Evolutionary conservation across 2,797 vertebrate species (phyloP).

Genomic region (Vespertilio murinus): DNA sequence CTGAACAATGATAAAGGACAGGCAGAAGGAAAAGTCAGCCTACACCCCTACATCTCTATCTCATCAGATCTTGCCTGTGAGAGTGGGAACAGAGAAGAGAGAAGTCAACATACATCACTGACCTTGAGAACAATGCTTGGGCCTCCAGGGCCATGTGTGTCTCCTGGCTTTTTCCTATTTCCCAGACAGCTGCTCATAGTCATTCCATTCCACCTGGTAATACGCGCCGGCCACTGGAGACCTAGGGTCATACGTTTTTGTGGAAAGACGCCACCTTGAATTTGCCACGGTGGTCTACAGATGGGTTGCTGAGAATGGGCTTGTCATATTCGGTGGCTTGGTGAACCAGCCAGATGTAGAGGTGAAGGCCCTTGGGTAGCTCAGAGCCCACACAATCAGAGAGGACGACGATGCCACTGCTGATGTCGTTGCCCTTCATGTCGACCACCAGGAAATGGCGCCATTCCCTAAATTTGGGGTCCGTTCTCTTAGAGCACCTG

Average conservation of each 20-base stretch:
- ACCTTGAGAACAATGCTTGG: background rate
- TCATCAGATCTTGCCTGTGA: background rate
- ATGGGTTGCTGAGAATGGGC: constrained; percentile 89
- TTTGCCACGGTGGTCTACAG: constrained; percentile 89
- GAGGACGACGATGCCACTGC: too few relatives aligned
- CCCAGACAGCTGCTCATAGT: constrained; percentile 93
- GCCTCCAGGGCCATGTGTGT: accelerated
- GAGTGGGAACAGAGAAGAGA: too few relatives aligned
- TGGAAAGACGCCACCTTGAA: constrained; percentile 92
- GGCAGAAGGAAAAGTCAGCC: background rate
- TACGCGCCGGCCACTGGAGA: constrained; percentile 91
- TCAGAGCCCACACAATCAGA: too few relatives aligned
- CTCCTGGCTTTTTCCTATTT: constrained; percentile 83
- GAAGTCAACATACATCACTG: too few relatives aligned
- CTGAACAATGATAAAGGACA: background rate
- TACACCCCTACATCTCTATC: background rate
- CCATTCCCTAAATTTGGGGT: too few relatives aligned
- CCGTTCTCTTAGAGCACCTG: too few relatives aligned
- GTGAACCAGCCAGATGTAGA: constrained; percentile 95
- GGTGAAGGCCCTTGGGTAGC: constrained; percentile 88
- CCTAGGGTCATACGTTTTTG: constrained; percentile 90
- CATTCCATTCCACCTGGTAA: constrained; percentile 97
- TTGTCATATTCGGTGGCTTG: constrained; percentile 87
- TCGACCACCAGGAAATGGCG: too few relatives aligned
- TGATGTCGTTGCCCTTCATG: too few relatives aligned